Percentiles rank a stretch among this genome's conserved stretches.
These are phyloP conservation scores for Drosophila carrolli DNA, from an alignment of 1,140 invertebrate genomes.

Conservation along the genomic window DNA sequence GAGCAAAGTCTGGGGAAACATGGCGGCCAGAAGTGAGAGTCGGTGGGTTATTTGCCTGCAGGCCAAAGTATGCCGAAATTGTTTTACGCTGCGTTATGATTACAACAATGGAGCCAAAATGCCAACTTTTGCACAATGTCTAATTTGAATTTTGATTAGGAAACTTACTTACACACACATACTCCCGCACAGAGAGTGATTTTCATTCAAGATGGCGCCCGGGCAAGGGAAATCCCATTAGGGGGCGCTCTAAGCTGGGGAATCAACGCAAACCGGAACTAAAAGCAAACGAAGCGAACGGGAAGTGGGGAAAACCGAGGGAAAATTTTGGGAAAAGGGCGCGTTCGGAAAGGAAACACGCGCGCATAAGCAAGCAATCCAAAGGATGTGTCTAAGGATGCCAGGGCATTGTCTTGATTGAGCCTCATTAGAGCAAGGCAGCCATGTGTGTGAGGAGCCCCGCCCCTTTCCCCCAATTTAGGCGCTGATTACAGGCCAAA, in stretches of 20 bases:
- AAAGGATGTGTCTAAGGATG: constrained; percentile 56
- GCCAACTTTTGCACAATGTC: constrained; percentile 81
- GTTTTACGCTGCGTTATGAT: constrained; percentile 82
- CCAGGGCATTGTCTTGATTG: constrained; percentile 77
- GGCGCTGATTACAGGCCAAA: constrained; percentile 79
- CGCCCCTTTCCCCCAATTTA: constrained; percentile 49
- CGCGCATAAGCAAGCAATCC: constrained; percentile 77
- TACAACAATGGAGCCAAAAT: constrained; percentile 70
- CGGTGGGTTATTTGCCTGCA: constrained; percentile 26
- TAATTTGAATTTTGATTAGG: constrained; percentile 84
- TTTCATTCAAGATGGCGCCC: constrained; percentile 66
- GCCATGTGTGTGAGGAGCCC: constrained; percentile 21
- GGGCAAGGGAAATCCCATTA: constrained; percentile 69
- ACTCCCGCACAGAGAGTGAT: constrained; percentile 18
- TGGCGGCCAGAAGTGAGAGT: constrained; percentile 49
- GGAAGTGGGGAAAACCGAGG: constrained; percentile 24
- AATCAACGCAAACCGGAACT: constrained; percentile 80
- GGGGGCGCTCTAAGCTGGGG: constrained; percentile 73
- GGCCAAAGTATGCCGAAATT: constrained; percentile 76
- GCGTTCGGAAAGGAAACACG: constrained; percentile 59
- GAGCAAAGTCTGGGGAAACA: constrained; percentile 53
- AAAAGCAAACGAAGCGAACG: constrained; percentile 67
- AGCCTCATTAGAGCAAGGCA: constrained; percentile 65
- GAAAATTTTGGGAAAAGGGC: background rate
- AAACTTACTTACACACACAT: constrained; percentile 78